phyloP scores from a whole-genome alignment of 2,113 vertebrate species.

The Montifringilla adamsi region DNA sequence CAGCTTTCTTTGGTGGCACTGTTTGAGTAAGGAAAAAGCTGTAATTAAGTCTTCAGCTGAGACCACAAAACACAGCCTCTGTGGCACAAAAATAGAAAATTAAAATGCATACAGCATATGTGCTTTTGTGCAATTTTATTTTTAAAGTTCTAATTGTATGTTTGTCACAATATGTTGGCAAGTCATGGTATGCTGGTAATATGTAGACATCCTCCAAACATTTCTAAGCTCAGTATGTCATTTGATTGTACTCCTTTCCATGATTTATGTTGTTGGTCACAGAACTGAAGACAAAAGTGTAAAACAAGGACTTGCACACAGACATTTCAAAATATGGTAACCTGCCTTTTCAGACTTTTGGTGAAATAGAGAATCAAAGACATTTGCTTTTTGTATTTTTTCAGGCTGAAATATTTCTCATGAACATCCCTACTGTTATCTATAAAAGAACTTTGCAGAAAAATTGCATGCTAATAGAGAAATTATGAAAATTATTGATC shows the following conservation, averaged over 20 bases:
- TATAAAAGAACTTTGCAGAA: neutral
- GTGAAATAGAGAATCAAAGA: neutral
- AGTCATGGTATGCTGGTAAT: neutral
- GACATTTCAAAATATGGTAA: neutral
- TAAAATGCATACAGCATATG: neutral
- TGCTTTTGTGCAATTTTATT: slow-evolving; percentile 10
- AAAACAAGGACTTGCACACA: neutral
- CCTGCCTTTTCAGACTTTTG: neutral
- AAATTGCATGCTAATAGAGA: neutral
- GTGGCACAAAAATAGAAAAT: slow-evolving; percentile 15
- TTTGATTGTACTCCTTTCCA: neutral
- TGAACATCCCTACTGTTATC: neutral
- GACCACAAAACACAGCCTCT: neutral
- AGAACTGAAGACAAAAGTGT: neutral
- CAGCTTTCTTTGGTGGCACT: neutral
- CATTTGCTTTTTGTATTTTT: neutral
- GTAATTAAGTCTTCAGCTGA: slow-evolving; percentile 24
- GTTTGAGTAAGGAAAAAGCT: neutral
- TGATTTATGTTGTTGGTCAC: neutral
- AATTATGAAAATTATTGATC: neutral
- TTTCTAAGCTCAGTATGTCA: neutral
- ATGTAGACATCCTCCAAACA: neutral
- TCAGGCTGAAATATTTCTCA: neutral
- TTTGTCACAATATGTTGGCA: neutral
- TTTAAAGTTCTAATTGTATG: slow-evolving; percentile 32